Evolutionary conservation across 2,113 vertebrate species (phyloP), one percentile per base, ranked within the genome.

Genomic region (Monarcha castaneiventris): DNA sequence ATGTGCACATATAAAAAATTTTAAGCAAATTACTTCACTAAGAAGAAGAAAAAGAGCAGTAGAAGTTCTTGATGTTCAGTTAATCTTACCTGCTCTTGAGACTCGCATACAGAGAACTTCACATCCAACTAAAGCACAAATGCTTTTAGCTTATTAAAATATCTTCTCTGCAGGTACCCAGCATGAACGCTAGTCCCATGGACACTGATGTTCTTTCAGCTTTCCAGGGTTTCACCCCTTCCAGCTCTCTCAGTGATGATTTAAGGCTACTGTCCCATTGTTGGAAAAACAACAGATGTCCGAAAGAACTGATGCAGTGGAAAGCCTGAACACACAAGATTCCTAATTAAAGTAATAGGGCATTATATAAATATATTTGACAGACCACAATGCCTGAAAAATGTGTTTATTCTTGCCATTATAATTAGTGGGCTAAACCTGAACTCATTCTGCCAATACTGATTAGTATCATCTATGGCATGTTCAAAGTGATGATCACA

Each of bases 381-480:
- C 44, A 77, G 69, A 89, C 32, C n/a, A 81, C 49, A 87, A 30
- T 26, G 48, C 43, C 72, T 74, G 46, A 92, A 94, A 94, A 90
- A 43, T 9, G 7, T 46, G 48, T 82, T 96, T 94, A 35, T 76
- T 97, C 87, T 89, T 94, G 80, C 16, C n/a, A 61, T 54, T 78
- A 30, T 52, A 84, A 84, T 94, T 89, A 95, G 66, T 44, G 69
- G 41, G 52, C 49, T 85, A 94, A 94, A 94, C 41, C 66, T 87
- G 93, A 96, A 96, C 80, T 97, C 93, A 94, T 91, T 95, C 91
- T 95, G 96, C 69, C 94, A 89, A 84, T 94, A 76, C 8, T 62
- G 76, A 82, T 95, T 89, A 94, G 52, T 37, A 84, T 21, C 1
- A 0, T 51, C 69, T n/a, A 52, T 13, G 61, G 39, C 18, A 62